Evolutionary conservation across 2,113 vertebrate species (phyloP).

Genomic region (Bubo blakistoni): DNA sequence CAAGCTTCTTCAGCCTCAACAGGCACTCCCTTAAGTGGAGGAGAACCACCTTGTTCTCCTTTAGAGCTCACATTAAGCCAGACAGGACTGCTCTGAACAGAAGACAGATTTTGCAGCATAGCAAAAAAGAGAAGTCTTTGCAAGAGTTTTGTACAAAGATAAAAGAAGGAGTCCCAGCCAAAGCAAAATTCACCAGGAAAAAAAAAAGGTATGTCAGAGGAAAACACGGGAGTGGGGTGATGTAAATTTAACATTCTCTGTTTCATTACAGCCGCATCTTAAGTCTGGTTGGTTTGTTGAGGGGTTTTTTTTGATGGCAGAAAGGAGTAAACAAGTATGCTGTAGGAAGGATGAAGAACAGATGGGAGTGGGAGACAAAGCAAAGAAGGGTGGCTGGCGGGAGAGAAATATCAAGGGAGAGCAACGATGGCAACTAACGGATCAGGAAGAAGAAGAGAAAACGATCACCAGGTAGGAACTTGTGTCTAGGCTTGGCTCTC

Average conservation of each 20-base stretch:
- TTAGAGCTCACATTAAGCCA: background rate
- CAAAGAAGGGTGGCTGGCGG: background rate
- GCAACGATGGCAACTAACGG: background rate
- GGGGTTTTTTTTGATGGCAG: background rate
- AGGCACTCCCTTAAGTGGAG: background rate
- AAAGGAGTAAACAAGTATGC: background rate
- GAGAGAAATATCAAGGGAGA: background rate
- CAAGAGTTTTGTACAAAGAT: background rate
- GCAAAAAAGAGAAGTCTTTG: background rate
- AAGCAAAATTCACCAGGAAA: background rate
- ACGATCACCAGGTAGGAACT: background rate
- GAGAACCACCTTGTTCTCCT: background rate
- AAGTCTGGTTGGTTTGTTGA: background rate
- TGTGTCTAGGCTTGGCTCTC: background rate
- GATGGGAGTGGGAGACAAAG: background rate
- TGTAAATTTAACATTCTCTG: background rate
- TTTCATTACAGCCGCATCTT: background rate
- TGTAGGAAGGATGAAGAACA: background rate
- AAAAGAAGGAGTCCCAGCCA: background rate
- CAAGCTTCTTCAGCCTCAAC: background rate
- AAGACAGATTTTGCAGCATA: background rate
- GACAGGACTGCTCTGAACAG: background rate
- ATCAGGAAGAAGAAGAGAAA: background rate
- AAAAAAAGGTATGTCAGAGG: background rate
- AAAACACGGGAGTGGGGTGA: background rate